Base-by-base conservation (phyloP, 1,140 invertebrate species). In the Melitaea cinxia region DNA sequence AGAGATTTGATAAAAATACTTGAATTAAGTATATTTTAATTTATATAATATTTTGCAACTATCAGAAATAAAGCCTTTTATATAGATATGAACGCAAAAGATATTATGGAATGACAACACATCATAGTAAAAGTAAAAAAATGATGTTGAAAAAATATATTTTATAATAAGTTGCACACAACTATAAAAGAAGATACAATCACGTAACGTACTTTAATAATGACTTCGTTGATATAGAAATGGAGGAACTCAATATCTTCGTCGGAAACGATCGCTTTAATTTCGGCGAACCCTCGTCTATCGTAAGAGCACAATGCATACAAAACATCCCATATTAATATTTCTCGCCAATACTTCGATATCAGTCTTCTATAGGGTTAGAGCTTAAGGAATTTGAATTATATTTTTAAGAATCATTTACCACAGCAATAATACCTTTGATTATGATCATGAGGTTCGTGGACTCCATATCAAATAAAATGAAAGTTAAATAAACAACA, bases 261-360 rank as follows among this genome's bases (percentile, higher is more conserved):
- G 12, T 24, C 17, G 35, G 24, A 37, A 39, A 56, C 42, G 21
- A 37, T 39, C 19, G 35, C 35, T 39, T 56, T 17, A 56, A 42
- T 56, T 56, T 10, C 2, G 28, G 37, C 53, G 12, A 35, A 39
- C 19, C 35, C 21, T 56, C 53, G 37, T 56, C 30, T 9, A 26
- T 24, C 35, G 2, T 39, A n/a, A n/a, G 42, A 24, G 35, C 19
- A 14, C 12, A n/a, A 24, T 9, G 35, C 53, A 55, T 55, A 56
- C 53, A 56, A 39, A 39, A 17, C 21, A 14, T 10, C 42, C 19
- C 42, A 47, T 47, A 47, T 47, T 47, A 47, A 23, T 21, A 23
- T 54, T 54, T 37, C 14, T 23, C 19, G 30, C 30, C 17, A 14
- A 47, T 47, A 47, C 42, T 47, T 37, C 52, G 19, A 5, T 4